Base-by-base conservation (phyloP, 1,140 invertebrate genomes). In the Aethina tumida region DNA sequence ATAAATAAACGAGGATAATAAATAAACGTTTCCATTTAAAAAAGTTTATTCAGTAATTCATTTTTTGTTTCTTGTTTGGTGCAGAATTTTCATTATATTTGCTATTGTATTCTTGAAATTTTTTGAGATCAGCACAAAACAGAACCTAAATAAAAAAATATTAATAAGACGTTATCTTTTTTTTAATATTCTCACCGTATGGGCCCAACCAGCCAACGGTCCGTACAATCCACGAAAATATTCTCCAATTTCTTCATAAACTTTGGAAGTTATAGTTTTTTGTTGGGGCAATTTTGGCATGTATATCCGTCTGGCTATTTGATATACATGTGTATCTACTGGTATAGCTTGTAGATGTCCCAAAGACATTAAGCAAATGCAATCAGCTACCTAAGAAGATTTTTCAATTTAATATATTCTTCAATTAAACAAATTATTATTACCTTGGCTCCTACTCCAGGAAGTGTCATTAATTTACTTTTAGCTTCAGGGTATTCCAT, bases 361-460 rank as follows among this genome's bases (percentile, higher is more conserved):
- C 41, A 99, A 62, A 1, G 92, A 93, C 94, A 98, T 98, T 3
- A 99, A 69, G 64, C 90, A 95, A 51, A 99, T 86, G 62, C 95
- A 99, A 64, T 99, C 95, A n/a, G 95, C 92, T 13, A 97, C 86
- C 84, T 89, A 50, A 42, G 43, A 39, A 17, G 14, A 10, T 19
- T 10, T 4, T 13, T 13, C 5, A 7, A 12, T 24, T 10, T 8
- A 26, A 13, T 12, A 20, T 21, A 13, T 24, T 35, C 8, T 39
- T 12, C 12, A 22, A 8, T 9, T 20, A 16, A 20, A 13, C 21
- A 43, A n/a, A n/a, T n/a, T n/a, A n/a, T n/a, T n/a, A 17, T 54
- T 60, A 84, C 88, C 71, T 95, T 95, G 16, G 84, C 80, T 18
- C 92, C 92, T 55, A 96, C 79, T 10, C 92, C 92, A 45, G 76